Evolutionary conservation across 1,140 invertebrate species (phyloP), one percentile per base, ranked within the genome.

Genomic region (Drosophila kikkawai): DNA sequence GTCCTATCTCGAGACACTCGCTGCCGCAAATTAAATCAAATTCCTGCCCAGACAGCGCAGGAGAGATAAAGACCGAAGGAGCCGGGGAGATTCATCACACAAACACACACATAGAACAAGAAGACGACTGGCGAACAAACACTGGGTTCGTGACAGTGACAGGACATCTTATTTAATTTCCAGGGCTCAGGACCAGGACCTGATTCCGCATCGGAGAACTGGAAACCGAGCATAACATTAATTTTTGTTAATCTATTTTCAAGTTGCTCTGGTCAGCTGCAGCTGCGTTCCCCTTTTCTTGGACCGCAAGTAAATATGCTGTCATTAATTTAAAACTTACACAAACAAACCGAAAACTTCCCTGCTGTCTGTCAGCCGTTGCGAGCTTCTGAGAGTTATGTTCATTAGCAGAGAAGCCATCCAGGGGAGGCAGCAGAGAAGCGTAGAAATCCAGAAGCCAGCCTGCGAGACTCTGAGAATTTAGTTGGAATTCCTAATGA

Each of bases 241-340:
- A 90, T 90, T 90, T 90, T 85, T 90, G 85, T 85, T 90, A 90
- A 90, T 90, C 85, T 90, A 90, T 90, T 90, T 85, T 80, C 68
- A 79, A 81, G 82, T 85, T 76, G 80, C 75, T 90, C 65, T 63
- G 56, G 61, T 58, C 59, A 57, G 63, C 71, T 64, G 39, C 68
- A 63, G 75, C 64, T 59, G 67, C 56, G 34, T 71, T 36, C 32
- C 67, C 67, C 67, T 60, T 59, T 73, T 42, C 45, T 29, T 13
- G 45, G 84, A 65, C 86, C 86, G 64, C 86, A 86, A 85, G 82
- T 82, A 87, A 91, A 91, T 91, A 86, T 80, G 79, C 86, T 63
- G 83, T 86, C 86, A 91, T 91, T 91, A 91, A 91, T 91, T 91
- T 91, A 77, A 85, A 91, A 91, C 82, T 82, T 76, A 68, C 75